Evolutionary conservation across 1,140 invertebrate genomes (phyloP), one percentile per base, ranked within the genome.

Genomic region (Eriosoma lanigerum): DNA sequence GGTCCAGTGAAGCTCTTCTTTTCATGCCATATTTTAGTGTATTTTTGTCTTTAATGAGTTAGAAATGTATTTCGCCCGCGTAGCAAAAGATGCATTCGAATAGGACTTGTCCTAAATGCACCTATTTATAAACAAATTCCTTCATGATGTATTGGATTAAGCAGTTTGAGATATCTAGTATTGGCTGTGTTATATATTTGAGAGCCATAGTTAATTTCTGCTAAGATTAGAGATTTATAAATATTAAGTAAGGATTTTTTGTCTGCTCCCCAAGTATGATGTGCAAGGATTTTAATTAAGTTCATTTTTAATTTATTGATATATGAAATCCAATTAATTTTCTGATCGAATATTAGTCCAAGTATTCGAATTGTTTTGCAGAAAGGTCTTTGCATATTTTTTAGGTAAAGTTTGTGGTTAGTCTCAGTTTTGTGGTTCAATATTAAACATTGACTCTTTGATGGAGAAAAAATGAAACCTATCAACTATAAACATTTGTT

Each of bases 161-260:
- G 4, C 2, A 21, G 4, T 24, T 62, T 62, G 1, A 26, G 58
- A 26, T 26, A 4, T 13, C 26, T 62, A 1, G 58, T 0, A 0
- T 62, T 62, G 8, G 24, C 24, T 62, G 15, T 26, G 2, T 62
- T 62, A 21, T 62, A 62, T 19, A 62, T 62, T 62, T 0, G 58
- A 5, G 58, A 24, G n/a, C 60, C 60, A 1, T 64, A 64, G 12
- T 64, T 64, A 13, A 64, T 64, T 56, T 56, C n/a, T 56, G 54
- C n/a, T 56, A 56, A 12, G 13, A 56, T 24, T 56, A 56, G 24
- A 1, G 60, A 13, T 64, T 64, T 64, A 38, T 64, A 64, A 26
- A 64, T 26, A 5, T 19, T 29, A 19, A 32, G 19, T 1, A 64
- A 64, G 9, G 60, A 29, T 0, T 64, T 64, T 64, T 64, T 64